These are phyloP conservation scores for Herminia tarsipennalis DNA, from an alignment of 2,888 invertebrate species.

Conservation along the genomic window DNA sequence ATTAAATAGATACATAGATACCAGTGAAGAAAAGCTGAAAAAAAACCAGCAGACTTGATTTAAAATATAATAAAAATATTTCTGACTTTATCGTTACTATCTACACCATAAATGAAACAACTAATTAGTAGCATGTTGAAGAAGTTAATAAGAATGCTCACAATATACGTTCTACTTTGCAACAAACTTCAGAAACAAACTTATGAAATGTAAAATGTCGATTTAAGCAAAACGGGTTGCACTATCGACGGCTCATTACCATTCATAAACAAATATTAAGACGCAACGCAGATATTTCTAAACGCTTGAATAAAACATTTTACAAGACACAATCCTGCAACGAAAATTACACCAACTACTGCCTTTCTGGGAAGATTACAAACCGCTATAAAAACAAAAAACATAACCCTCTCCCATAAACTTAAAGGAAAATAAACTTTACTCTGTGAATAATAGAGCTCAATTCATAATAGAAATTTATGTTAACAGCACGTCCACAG, in stretches of 20 bases:
- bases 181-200: too few relatives aligned
- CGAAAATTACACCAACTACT: constrained; percentile 60
- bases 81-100: neutral
- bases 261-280: constrained; percentile 61
- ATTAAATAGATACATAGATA: too few relatives aligned
- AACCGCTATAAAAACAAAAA: constrained; percentile 69
- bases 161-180: too few relatives aligned
- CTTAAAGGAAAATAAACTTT: constrained; percentile 40
- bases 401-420: constrained; percentile 41
- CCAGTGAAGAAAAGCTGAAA: too few relatives aligned
- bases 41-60: too few relatives aligned
- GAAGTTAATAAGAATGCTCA: too few relatives aligned
- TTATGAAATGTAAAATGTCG: too few relatives aligned
- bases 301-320: constrained; percentile 69
- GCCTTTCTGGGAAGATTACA: constrained; percentile 59
- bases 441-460: constrained; percentile 46
- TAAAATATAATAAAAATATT: neutral
- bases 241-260: constrained; percentile 46
- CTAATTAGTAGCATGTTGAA: too few relatives aligned
- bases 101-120: neutral
- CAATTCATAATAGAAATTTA: constrained; percentile 48
- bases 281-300: constrained; percentile 52
- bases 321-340: constrained; percentile 59
- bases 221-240: neutral
- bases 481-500: constrained; percentile 69